Base-by-base conservation (phyloP, 2,888 invertebrate genomes). In the Trypoxylon attenuatum region DNA sequence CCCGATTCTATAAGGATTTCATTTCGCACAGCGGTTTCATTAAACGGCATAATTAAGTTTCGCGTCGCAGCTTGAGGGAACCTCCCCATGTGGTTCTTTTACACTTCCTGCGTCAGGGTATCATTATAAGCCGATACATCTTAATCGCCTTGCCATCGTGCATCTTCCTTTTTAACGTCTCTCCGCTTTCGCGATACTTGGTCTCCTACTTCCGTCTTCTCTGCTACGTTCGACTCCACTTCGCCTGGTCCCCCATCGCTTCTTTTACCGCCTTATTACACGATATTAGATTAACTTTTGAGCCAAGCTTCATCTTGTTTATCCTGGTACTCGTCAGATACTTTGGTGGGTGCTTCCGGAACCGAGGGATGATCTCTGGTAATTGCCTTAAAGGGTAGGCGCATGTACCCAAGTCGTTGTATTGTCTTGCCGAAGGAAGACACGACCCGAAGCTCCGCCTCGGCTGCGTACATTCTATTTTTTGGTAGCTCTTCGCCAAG, bases 1-100 rank as follows among this genome's bases (percentile, higher is more conserved):
- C 51, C 49, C 56, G 69, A 76, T 76, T 71, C 74, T 80, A 84
- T 84, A 83, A 83, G 84, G 78, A 80, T 84, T 83, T 82, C 82
- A 80, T 84, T 84, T 81, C 79, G 78, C 77, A 55, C 55, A 60
- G 73, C 76, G 77, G 78, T 82, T 85, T 82, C 82, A 82, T 85
- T 82, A 82, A 84, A 80, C 79, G 81, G 79, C n/a, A n/a, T 82
- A 85, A 84, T 85, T 84, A 84, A 84, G 82, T 82, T 33, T 60
- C 74, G 69, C 66, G 62, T 60, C 64, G 77, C 53, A 54, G 54
- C 59, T 66, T 63, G 62, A 59, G 72, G 71, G 62, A 69, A 69
- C 62, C n/a, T n/a, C n/a, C n/a, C n/a, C n/a, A n/a, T n/a, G n/a
- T n/a, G n/a, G n/a, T n/a, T n/a, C n/a, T n/a, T n/a, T n/a, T n/a